Conservation (phyloP, 2,888 invertebrate species). For the Apotomis betuletana region DNA sequence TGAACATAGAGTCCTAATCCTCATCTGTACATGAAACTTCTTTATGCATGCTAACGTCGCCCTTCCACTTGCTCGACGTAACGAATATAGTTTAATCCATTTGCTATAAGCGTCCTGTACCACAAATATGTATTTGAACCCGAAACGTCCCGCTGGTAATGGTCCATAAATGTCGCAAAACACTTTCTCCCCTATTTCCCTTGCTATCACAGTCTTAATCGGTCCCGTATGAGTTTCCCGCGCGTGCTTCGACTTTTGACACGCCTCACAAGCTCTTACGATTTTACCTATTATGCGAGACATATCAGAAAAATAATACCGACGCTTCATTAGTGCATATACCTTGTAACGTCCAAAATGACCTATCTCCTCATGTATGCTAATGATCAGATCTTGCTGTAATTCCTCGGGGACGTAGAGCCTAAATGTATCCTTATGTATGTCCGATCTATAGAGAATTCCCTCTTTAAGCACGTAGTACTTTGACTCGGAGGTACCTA, state of each 20-base stretch:
- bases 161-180: background rate
- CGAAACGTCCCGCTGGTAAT: constrained; percentile 28
- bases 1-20: too few species aligned
- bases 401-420: background rate
- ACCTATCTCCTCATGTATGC: constrained; percentile 25
- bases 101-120: too few species aligned
- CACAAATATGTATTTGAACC: constrained; percentile 10
- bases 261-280: constrained; percentile 31
- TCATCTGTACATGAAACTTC: too few species aligned
- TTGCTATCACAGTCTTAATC: constrained; percentile 18
- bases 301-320: constrained; percentile 27
- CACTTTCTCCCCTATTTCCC: constrained; percentile 34
- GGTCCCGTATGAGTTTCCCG: constrained; percentile 30
- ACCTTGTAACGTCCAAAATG: constrained; percentile 33
- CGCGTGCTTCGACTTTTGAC: constrained; percentile 33
- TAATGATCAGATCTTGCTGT: constrained; percentile 21
- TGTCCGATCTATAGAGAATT: background rate
- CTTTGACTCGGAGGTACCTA: too few species aligned
- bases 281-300: constrained; percentile 6
- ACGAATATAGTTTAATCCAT: too few species aligned
- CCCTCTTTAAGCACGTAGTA: background rate
- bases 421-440: constrained; percentile 9
- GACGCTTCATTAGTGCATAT: background rate
- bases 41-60: too few species aligned
- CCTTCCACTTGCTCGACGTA: too few species aligned